Percentiles rank a stretch among this genome's conserved stretches.
Evolutionary conservation across 2,113 vertebrate genomes (phyloP).

Genomic region (Salvator merianae): DNA sequence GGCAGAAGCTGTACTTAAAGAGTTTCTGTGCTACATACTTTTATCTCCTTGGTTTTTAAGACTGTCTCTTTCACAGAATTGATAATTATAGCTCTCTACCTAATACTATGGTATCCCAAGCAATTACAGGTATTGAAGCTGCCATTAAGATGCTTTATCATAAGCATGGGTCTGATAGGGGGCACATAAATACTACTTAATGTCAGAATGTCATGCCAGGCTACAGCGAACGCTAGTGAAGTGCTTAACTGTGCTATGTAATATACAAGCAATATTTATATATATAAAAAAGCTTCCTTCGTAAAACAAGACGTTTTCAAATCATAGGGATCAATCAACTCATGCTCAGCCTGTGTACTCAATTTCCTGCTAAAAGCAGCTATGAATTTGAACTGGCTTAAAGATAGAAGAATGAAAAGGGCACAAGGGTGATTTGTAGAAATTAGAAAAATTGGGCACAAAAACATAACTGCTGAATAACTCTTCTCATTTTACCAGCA

Average conservation of each 20-base stretch:
- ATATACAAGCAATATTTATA: constrained; percentile 14
- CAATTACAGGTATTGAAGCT: constrained; percentile 49
- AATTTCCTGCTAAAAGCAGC: neutral
- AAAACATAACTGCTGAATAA: neutral
- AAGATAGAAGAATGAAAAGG: neutral
- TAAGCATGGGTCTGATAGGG: constrained; percentile 45
- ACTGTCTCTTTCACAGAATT: constrained; percentile 49
- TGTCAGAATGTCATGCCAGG: neutral
- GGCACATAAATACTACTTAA: constrained; percentile 33
- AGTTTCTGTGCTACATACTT: constrained; percentile 41
- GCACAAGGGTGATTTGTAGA: neutral
- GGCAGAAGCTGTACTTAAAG: constrained; percentile 21
- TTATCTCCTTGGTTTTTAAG: constrained; percentile 38
- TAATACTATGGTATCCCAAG: constrained; percentile 45
- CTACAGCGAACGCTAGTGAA: neutral
- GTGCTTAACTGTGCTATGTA: neutral
- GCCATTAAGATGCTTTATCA: constrained; percentile 57
- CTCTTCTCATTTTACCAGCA: neutral
- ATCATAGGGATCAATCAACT: neutral
- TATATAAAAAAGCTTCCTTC: neutral
- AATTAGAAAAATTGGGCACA: neutral
- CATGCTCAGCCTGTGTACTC: neutral
- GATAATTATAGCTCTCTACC: constrained; percentile 41
- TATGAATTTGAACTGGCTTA: neutral
- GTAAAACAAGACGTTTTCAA: neutral